These are phyloP conservation scores for Lissocephala sabroskyi DNA, from an alignment of 2,888 invertebrate genomes.

Conservation along the genomic window DNA sequence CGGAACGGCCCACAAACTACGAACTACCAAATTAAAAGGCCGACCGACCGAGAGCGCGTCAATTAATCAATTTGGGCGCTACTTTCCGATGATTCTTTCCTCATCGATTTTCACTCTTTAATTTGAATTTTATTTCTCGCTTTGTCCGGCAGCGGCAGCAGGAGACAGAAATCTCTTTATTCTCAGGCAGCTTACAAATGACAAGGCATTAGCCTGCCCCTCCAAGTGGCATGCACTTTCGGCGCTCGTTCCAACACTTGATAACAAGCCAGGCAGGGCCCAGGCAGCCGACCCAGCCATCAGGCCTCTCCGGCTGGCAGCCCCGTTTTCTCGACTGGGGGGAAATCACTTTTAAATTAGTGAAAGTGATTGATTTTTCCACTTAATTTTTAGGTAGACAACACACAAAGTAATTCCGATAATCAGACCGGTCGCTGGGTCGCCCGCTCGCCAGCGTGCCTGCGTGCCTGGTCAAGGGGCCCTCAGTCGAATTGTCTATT, in stretches of 20 bases:
- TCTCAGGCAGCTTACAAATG: constrained; percentile 31
- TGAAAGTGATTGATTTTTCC: constrained; percentile 62
- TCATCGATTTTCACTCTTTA: constrained; percentile 23
- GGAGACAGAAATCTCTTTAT: constrained; percentile 29
- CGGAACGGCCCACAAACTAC: constrained; percentile 11
- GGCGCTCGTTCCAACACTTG: constrained; percentile 51
- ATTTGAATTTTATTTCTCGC: constrained; percentile 33
- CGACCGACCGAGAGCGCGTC: constrained; percentile 1
- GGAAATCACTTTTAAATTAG: constrained; percentile 58
- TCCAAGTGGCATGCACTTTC: constrained; percentile 14
- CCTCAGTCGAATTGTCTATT: constrained; percentile 41
- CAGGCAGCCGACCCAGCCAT: neutral
- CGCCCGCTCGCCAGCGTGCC: neutral
- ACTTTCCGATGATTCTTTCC: constrained; percentile 21
- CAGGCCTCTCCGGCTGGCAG: constrained; percentile 7
- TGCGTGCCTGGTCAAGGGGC: too few species aligned
- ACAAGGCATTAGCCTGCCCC: constrained; percentile 29
- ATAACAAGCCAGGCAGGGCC: constrained; percentile 33
- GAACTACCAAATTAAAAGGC: constrained; percentile 32
- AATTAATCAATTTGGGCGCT: constrained; percentile 57
- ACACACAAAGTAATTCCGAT: constrained; percentile 46
- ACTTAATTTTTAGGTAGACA: constrained; percentile 54
- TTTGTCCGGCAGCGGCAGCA: too few species aligned
- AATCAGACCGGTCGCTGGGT: constrained; percentile 40
- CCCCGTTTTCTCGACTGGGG: constrained; percentile 34